Conservation (phyloP, 2,888 invertebrate species). For the Mythimna loreyi region DNA sequence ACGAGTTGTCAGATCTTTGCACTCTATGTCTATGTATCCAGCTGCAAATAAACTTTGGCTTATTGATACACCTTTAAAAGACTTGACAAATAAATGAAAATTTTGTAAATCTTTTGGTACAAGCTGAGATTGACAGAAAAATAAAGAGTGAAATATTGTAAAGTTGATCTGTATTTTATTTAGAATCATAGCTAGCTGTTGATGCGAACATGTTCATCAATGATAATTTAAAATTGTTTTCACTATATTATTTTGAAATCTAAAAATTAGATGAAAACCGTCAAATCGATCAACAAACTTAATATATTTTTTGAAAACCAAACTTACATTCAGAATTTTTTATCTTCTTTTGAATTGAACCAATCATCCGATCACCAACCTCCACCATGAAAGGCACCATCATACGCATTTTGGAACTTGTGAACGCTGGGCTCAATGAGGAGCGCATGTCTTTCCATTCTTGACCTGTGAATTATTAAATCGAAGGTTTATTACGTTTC, state of each 20-base stretch:
- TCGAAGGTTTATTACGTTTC: not conserved
- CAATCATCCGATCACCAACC: constrained; percentile 75
- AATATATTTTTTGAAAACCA: not conserved
- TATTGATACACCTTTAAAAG: not conserved
- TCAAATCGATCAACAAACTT: too few species aligned
- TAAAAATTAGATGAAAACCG: too few species aligned
- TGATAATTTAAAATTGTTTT: too few species aligned
- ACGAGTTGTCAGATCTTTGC: constrained; percentile 83
- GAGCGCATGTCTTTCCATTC: constrained; percentile 80
- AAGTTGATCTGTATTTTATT: not conserved
- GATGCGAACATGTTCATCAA: not conserved
- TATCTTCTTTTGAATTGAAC: constrained; percentile 66
- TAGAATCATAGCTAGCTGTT: not conserved
- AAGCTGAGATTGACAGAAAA: too few species aligned
- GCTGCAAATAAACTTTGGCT: constrained; percentile 51
- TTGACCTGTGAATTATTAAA: constrained; percentile 67
- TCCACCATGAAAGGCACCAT: constrained; percentile 82
- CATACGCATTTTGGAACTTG: constrained; percentile 85
- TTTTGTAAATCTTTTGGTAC: too few species aligned
- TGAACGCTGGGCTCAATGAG: constrained; percentile 85
- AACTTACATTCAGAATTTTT: constrained; percentile 69
- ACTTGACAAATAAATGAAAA: too few species aligned
- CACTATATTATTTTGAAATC: too few species aligned
- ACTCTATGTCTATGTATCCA: constrained; percentile 74
- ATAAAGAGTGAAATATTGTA: too few species aligned